A percentile compares a stretch with the other conserved stretches of the same genome.
phyloP scores from a whole-genome alignment of 2,888 invertebrate species.

The Aporophyla nigra region DNA sequence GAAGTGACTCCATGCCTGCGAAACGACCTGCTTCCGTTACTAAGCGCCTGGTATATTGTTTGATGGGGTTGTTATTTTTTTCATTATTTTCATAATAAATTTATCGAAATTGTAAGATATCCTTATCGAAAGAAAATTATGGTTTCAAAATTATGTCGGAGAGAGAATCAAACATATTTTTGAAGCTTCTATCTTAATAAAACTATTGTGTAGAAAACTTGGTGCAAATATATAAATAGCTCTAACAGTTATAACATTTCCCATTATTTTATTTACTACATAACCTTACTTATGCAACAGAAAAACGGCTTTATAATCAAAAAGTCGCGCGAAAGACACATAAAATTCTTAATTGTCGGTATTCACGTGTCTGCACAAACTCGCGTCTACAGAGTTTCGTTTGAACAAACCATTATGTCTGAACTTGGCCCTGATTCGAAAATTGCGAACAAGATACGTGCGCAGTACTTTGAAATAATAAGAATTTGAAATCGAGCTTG shows the following conservation, averaged over 20 bases:
- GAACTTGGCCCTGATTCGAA: constrained; percentile 67
- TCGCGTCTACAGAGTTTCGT: constrained; percentile 36
- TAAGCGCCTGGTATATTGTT: constrained; percentile 70
- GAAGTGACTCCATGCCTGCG: constrained; percentile 92
- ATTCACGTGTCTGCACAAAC: constrained; percentile 42
- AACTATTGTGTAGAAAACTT: not conserved
- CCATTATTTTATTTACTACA: constrained; percentile 16
- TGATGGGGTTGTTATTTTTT: constrained; percentile 9
- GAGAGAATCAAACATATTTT: too few species aligned
- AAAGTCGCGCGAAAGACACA: constrained; percentile 37
- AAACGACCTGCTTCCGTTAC: constrained; percentile 94
- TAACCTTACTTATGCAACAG: constrained; percentile 28
- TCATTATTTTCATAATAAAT: too few species aligned
- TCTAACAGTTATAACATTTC: not conserved
- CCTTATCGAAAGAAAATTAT: too few species aligned
- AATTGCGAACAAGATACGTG: constrained; percentile 59
- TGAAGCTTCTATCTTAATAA: too few species aligned
- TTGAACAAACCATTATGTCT: constrained; percentile 54
- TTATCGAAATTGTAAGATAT: too few species aligned
- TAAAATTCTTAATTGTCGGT: constrained; percentile 38
- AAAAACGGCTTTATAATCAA: constrained; percentile 10
- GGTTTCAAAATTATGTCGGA: too few species aligned
- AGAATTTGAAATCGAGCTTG: constrained; percentile 60
- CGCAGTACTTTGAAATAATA: constrained; percentile 56
- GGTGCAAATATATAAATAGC: not conserved